These are phyloP conservation scores for Mus musculus DNA, from an alignment of 2,113 vertebrate genomes.

Conservation along the genomic window DNA sequence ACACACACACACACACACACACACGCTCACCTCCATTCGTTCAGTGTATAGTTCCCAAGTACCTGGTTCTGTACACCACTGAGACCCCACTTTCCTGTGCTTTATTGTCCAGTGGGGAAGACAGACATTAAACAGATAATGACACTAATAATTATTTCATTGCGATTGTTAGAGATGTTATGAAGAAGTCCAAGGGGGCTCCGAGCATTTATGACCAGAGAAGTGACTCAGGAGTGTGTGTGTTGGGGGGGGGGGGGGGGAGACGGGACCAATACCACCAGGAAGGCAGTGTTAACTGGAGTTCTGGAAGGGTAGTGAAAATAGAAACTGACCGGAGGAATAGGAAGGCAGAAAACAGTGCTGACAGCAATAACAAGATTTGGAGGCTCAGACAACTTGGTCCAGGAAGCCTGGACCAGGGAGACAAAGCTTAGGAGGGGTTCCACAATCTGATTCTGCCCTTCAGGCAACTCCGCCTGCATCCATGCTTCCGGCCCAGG, in stretches of 20 bases:
- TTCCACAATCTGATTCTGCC: background rate
- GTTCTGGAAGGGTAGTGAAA: background rate
- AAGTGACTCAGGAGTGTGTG: background rate
- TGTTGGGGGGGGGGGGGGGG: too few relatives aligned
- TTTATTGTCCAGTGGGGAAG: slow-evolving; percentile 81
- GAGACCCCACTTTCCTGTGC: slow-evolving; percentile 37
- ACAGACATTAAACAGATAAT: slow-evolving; percentile 79
- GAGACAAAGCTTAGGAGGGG: background rate
- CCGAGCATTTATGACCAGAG: slow-evolving; percentile 45
- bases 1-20: background rate
- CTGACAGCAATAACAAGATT: slow-evolving; percentile 3
- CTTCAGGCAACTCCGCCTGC: background rate
- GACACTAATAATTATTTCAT: slow-evolving; percentile 81
- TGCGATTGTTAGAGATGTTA: slow-evolving; percentile 80
- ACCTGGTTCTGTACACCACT: background rate
- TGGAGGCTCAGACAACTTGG: background rate
- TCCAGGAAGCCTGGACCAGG: background rate
- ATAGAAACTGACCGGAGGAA: background rate
- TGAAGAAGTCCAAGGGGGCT: slow-evolving; percentile 70
- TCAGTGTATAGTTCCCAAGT: background rate
- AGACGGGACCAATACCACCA: background rate
- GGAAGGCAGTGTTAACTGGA: background rate
- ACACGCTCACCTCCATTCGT: background rate
- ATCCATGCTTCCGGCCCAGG: background rate
- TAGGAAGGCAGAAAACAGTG: background rate